Evolutionary conservation across 2,113 vertebrate genomes (phyloP).

Genomic region (Bagarius yarrelli): DNA sequence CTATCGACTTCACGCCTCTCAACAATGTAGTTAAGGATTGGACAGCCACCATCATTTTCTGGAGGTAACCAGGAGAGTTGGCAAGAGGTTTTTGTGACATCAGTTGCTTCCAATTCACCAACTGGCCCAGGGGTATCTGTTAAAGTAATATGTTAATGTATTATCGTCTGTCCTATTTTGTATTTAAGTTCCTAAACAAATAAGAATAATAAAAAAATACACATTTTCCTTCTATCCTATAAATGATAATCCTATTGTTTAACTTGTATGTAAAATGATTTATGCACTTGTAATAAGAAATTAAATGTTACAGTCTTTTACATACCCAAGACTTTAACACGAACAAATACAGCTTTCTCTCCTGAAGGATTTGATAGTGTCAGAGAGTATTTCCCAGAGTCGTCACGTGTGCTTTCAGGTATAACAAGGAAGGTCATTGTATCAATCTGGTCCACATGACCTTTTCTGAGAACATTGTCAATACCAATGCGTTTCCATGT

Average conservation of each 20-base stretch:
- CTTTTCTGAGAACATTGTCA: slow-evolving; percentile 91
- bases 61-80: slow-evolving; percentile 94
- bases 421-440: slow-evolving; percentile 98
- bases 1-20: slow-evolving; percentile 94
- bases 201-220: not conserved
- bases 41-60: slow-evolving; percentile 94
- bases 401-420: slow-evolving; percentile 92
- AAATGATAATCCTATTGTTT: not conserved
- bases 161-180: not conserved
- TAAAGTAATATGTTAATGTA: not conserved
- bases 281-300: not conserved
- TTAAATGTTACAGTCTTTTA: slow-evolving; percentile 11
- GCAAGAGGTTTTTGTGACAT: slow-evolving; percentile 88
- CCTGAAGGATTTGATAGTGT: slow-evolving; percentile 89
- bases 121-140: slow-evolving; percentile 96
- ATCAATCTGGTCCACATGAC: slow-evolving; percentile 94
- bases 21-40: slow-evolving; percentile 88
- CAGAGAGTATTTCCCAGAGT: slow-evolving; percentile 93
- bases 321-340: slow-evolving; percentile 92
- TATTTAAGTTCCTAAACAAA: slow-evolving; percentile 5
- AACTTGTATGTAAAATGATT: not conserved
- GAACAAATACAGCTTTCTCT: slow-evolving; percentile 94
- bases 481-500: slow-evolving; percentile 91
- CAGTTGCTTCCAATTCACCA: slow-evolving; percentile 80
- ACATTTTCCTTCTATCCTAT: not conserved